Conservation (phyloP, 2,113 vertebrate species). For the Tinamus guttatus region DNA sequence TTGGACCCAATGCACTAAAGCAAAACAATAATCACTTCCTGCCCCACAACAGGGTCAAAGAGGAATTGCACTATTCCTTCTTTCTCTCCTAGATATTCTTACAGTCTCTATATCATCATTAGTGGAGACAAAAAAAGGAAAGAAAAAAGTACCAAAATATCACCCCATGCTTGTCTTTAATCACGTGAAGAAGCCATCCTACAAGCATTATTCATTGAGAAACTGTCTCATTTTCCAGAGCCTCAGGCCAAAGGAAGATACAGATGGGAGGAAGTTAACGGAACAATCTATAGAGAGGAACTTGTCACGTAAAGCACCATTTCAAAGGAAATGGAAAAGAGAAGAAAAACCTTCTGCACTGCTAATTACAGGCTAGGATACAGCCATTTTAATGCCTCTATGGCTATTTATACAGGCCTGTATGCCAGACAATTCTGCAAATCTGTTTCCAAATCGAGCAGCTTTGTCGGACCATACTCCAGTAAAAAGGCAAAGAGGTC, state of each 20-base stretch:
- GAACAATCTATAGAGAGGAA: constrained; percentile 43
- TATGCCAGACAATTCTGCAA: constrained; percentile 16
- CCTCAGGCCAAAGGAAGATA: constrained; percentile 46
- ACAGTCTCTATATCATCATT: constrained; percentile 39
- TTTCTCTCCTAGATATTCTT: not conserved
- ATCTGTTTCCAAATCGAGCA: constrained; percentile 23
- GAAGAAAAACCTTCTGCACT: not conserved
- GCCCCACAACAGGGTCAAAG: not conserved
- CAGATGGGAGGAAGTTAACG: constrained; percentile 50
- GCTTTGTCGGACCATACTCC: not conserved
- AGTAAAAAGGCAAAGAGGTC: not conserved
- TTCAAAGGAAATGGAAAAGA: constrained; percentile 56
- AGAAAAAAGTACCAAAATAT: constrained; percentile 47
- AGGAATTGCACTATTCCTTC: not conserved
- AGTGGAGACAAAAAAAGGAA: not conserved
- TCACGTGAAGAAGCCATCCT: constrained; percentile 51
- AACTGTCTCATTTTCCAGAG: constrained; percentile 55
- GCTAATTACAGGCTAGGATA: constrained; percentile 49
- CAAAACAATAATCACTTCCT: not conserved
- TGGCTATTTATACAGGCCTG: constrained; percentile 25
- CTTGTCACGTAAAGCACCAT: constrained; percentile 9
- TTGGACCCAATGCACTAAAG: not conserved
- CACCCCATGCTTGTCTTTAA: constrained; percentile 48
- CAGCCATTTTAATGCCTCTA: constrained; percentile 20
- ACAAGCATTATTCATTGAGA: constrained; percentile 65